Evolutionary conservation across 2,113 vertebrate species (phyloP).

Genomic region (Macaca nemestrina): DNA sequence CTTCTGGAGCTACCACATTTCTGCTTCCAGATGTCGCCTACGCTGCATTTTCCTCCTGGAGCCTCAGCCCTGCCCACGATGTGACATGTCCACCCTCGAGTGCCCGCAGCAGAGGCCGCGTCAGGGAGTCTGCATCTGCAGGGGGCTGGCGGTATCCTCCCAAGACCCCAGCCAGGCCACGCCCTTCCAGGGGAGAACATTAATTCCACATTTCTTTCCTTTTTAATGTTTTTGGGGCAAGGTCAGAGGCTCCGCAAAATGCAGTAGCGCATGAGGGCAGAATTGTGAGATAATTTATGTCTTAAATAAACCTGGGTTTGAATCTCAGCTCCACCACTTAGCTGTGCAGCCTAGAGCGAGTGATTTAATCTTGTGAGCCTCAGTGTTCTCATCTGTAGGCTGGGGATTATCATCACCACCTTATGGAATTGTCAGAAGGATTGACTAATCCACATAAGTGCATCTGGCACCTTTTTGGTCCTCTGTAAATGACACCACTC

Average conservation of each 20-base stretch:
- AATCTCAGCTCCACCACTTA: neutral
- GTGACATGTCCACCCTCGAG: neutral
- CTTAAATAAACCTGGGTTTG: neutral
- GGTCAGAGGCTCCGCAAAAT: neutral
- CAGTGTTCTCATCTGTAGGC: conserved; percentile 22
- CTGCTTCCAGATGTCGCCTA: neutral
- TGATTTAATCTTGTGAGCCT: neutral
- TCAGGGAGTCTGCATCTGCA: neutral
- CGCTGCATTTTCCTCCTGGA: neutral
- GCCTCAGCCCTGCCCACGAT: neutral
- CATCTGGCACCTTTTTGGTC: neutral
- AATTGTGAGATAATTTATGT: neutral
- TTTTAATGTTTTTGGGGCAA: neutral
- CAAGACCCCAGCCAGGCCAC: neutral
- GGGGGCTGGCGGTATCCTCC: neutral
- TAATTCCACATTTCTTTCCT: neutral
- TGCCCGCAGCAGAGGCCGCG: neutral
- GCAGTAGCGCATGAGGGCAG: neutral
- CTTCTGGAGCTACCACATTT: neutral
- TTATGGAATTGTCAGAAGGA: neutral
- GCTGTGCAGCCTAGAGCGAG: neutral
- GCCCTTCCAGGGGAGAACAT: neutral
- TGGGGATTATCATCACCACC: neutral
- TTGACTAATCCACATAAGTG: neutral
- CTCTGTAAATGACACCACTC: neutral